Evolutionary conservation across 1,140 invertebrate genomes (phyloP), one percentile per base, ranked within the genome.

Genomic region (Asobara japonica): DNA sequence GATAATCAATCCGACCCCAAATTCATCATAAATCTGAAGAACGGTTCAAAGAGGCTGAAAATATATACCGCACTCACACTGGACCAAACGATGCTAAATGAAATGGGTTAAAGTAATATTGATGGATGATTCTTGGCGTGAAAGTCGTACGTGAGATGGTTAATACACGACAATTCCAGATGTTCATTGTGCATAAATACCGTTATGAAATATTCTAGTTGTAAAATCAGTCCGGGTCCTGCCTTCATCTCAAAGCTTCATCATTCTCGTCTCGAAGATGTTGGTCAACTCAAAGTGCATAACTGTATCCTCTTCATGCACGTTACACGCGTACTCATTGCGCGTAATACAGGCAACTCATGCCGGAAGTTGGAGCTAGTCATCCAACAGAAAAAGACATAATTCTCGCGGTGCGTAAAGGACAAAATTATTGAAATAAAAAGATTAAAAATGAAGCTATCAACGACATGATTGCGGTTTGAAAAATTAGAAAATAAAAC

Each of bases 181-280:
- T 69, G 78, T 79, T 74, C 76, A 80, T 79, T 79, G 78, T 77
- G 48, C 27, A 65, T 38, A 65, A 38, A 71, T 25, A 75, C 80
- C 80, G 80, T 82, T 82, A 82, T 81, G 79, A 82, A 80, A 51
- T 51, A 80, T 77, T 80, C 78, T 79, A 76, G 73, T 77, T 80
- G 77, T 77, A 77, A 78, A 80, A 78, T 77, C 72, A 72, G 77
- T 80, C 77, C 75, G 69, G 31, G 73, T 73, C 71, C 74, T 38
- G 30, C 11, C 64, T 38, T 70, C 66, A 74, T 65, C 60, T 71
- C 48, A 18, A 30, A 70, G 0, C 16, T 18, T 56, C 51, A 25
- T 56, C 51, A 6, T 36, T 36, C 51, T 25, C 51, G 25, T 56
- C 51, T 56, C 20, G 22, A 25, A 25, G n/a, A 56, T 56, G 51